Evolutionary conservation across 2,888 invertebrate species (phyloP), one percentile per base, ranked within the genome.

Genomic region (Chymomyza procnemis): DNA sequence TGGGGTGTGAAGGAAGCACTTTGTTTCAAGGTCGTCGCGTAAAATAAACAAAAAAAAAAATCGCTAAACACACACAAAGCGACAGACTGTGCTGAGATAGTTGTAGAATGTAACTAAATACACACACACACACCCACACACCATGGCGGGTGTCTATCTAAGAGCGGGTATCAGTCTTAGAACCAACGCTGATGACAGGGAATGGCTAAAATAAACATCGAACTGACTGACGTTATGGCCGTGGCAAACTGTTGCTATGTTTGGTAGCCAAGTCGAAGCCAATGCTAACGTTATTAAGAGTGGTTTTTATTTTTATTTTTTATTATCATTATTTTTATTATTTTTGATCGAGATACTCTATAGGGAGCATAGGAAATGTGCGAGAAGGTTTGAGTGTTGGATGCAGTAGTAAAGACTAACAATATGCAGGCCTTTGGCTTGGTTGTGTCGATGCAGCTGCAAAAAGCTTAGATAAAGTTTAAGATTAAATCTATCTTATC

Each of bases 211-310:
- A 41, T 41, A 41, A 41, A 41, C 34, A 41, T 12, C 12, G 34
- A 12, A 12, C 9, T 1, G 34, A 12, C 9, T 1, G 34, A 41
- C 34, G 6, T 41, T 41, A 12, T 41, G n/a, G 21, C 59, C 41
- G 41, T 19, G 64, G 30, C 68, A 61, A 69, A 67, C 56, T 69
- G 64, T 66, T 59, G 61, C 56, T 61, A 19, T 18, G 48, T 50
- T 30, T 18, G 56, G 50, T 50, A 61, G 14, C 9, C 12, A 41
- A 21, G 34, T 30, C 54, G 22, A 55, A 34, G 22, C 1, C 52
- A 47, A 47, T 65, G 3, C 59, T 19, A 12, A 34, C 8, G 6
- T 22, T 57, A 16, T 21, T 50, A 4, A 46, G 26, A 19, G 50
- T 48, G 61, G 30, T 26, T 2, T 55, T 58, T 71, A 52, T 55